Evolutionary conservation across 1,140 invertebrate species (phyloP).

Genomic region (Zelostemma sp.): DNA sequence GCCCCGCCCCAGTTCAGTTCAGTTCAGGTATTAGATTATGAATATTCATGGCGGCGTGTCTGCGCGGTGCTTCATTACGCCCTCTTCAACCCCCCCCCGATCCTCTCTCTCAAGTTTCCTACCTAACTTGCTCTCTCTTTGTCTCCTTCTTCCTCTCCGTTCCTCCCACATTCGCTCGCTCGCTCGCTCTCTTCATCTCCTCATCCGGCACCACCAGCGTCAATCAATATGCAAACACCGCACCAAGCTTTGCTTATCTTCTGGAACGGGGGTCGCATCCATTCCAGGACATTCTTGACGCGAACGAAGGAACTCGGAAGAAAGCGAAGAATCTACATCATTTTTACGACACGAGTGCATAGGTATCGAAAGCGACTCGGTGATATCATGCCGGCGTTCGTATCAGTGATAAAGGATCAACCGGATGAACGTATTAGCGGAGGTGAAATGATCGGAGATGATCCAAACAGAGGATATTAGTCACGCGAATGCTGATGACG

Average conservation of each 20-base stretch:
- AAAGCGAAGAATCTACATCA: too few species aligned
- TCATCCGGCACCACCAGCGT: conserved; percentile 56
- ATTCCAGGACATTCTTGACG: conserved; percentile 47
- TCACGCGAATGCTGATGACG: conserved; percentile 60
- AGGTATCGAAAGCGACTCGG: too few species aligned
- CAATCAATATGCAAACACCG: conserved; percentile 69
- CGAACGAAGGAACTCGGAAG: conserved; percentile 34
- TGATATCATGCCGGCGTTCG: too few species aligned
- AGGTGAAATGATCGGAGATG: conserved; percentile 43
- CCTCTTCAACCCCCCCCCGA: conserved; percentile 49
- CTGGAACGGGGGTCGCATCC: conserved; percentile 40
- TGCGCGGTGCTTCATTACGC: conserved; percentile 70
- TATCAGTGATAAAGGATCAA: conserved; percentile 20
- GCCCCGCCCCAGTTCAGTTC: conserved; percentile 66
- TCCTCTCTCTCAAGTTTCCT: conserved; percentile 40
- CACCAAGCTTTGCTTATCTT: conserved; percentile 68
- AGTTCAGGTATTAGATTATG: conserved; percentile 71
- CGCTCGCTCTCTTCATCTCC: conserved; percentile 45
- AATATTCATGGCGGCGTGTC: conserved; percentile 70
- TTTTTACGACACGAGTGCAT: too few species aligned
- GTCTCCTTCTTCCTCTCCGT: conserved; percentile 49
- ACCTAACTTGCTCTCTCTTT: conserved; percentile 38
- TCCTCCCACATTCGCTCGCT: conserved; percentile 35
- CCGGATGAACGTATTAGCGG: conserved; percentile 50
- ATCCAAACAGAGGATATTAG: conserved; percentile 56